Conservation (phyloP, 2,797 vertebrate genomes). For the Thaleichthys pacificus region DNA sequence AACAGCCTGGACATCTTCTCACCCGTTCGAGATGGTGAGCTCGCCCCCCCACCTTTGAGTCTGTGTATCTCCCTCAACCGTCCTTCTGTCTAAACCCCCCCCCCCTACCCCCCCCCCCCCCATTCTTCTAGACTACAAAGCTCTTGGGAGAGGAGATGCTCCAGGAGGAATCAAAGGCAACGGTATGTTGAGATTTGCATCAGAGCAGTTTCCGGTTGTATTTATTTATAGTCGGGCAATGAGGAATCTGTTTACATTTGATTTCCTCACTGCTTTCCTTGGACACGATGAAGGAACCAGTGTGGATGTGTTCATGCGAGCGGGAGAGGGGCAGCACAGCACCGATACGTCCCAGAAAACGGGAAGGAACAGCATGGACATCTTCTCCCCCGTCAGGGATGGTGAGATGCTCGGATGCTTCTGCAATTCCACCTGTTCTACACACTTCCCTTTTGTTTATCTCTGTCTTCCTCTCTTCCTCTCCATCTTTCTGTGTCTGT, state of each 20-base stretch:
- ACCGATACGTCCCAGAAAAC: slow-evolving; percentile 67
- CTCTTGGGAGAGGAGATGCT: slow-evolving; percentile 24
- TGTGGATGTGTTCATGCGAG: slow-evolving; percentile 51
- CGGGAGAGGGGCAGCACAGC: slow-evolving; percentile 69
- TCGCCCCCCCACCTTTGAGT: not conserved
- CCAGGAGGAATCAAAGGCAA: not conserved
- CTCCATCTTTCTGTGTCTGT: slow-evolving; percentile 4
- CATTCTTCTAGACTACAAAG: slow-evolving; percentile 38
- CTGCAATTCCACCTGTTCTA: no score
- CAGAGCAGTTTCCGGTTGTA: not conserved
- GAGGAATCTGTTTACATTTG: no score
- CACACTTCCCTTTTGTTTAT: no score
- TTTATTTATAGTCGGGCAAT: not conserved
- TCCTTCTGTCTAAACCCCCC: not conserved
- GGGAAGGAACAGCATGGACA: slow-evolving; percentile 79
- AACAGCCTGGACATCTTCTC: slow-evolving; percentile 95
- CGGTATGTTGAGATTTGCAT: not conserved
- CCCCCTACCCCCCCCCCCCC: no score
- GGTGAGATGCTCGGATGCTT: slow-evolving; percentile 65
- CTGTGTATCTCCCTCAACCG: not conserved
- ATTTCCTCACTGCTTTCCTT: no score
- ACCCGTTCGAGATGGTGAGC: slow-evolving; percentile 77
- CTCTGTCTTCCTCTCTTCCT: not conserved
- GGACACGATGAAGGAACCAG: not conserved
- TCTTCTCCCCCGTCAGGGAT: slow-evolving; percentile 86